A percentile compares a stretch with the other conserved stretches of the same genome.
These are phyloP conservation scores for Oxyruncus cristatus DNA, from an alignment of 2,113 vertebrate genomes.

Conservation along the genomic window DNA sequence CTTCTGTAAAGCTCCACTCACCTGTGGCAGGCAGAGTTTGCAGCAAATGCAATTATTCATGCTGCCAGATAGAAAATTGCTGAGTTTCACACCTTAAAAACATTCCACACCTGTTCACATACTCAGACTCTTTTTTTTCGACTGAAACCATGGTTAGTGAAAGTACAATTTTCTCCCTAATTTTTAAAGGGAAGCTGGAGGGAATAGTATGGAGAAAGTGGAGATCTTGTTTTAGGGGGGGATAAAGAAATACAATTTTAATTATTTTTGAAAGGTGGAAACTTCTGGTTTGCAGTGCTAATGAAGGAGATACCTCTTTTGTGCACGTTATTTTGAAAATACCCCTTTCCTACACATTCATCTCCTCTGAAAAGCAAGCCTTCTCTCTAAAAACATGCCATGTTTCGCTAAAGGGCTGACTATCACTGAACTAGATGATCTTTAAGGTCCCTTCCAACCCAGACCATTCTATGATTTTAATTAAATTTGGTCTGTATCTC, in stretches of 20 bases:
- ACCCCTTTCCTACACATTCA: neutral
- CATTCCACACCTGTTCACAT: neutral
- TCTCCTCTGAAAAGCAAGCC: neutral
- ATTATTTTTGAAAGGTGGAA: neutral
- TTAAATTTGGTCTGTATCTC: neutral
- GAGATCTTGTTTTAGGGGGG: accelerated
- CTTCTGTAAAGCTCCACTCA: accelerated
- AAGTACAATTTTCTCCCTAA: neutral
- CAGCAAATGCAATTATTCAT: neutral
- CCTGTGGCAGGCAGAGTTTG: neutral
- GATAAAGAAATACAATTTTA: neutral
- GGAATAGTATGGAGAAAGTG: neutral
- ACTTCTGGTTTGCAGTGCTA: neutral
- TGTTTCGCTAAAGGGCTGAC: neutral
- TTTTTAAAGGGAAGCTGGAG: neutral
- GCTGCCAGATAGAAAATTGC: neutral
- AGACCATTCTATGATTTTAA: neutral
- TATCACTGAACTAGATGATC: neutral
- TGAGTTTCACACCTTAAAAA: neutral
- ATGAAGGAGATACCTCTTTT: neutral
- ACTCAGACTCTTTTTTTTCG: neutral
- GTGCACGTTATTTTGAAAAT: neutral
- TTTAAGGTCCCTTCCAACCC: neutral
- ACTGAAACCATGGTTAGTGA: neutral
- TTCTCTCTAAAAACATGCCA: neutral